Evolutionary conservation across 1,140 invertebrate species (phyloP).

Genomic region (Lepidurus arcticus): DNA sequence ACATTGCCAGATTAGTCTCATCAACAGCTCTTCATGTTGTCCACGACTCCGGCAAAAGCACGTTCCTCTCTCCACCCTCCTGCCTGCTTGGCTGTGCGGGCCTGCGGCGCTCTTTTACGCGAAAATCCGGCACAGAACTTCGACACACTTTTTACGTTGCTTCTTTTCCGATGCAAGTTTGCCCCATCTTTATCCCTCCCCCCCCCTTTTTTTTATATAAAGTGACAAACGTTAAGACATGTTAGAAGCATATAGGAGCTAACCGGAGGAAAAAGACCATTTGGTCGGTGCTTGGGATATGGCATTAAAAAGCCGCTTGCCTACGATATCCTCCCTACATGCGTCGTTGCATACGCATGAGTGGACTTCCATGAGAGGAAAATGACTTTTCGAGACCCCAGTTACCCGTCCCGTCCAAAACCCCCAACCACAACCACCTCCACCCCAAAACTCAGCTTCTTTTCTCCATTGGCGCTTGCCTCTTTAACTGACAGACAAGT

Average conservation of each 20-base stretch:
- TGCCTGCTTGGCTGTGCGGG: background rate
- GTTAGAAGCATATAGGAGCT: background rate
- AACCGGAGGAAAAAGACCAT: slow-evolving; percentile 1
- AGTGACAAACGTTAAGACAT: background rate
- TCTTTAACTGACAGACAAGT: slow-evolving; percentile 19
- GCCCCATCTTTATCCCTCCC: too few relatives aligned
- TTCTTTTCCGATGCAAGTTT: too few relatives aligned
- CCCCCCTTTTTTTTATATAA: background rate
- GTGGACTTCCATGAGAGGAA: background rate
- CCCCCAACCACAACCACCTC: background rate
- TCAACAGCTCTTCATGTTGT: slow-evolving; percentile 18
- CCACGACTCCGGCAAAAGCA: background rate
- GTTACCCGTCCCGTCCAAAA: too few relatives aligned
- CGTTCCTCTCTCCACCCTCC: background rate
- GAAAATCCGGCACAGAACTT: too few relatives aligned
- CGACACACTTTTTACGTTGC: too few relatives aligned
- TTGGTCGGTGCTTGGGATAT: slow-evolving; percentile 9
- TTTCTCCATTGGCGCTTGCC: background rate
- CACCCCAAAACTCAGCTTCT: background rate
- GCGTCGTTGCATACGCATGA: slow-evolving; percentile 17
- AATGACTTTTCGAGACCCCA: background rate
- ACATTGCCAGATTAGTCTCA: slow-evolving; percentile 19
- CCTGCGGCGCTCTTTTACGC: too few relatives aligned
- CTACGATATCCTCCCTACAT: slow-evolving; percentile 9
- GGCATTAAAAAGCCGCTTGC: background rate